Evolutionary conservation across 2,113 vertebrate genomes (phyloP).

Genomic region (Sphyrna mokarran): DNA sequence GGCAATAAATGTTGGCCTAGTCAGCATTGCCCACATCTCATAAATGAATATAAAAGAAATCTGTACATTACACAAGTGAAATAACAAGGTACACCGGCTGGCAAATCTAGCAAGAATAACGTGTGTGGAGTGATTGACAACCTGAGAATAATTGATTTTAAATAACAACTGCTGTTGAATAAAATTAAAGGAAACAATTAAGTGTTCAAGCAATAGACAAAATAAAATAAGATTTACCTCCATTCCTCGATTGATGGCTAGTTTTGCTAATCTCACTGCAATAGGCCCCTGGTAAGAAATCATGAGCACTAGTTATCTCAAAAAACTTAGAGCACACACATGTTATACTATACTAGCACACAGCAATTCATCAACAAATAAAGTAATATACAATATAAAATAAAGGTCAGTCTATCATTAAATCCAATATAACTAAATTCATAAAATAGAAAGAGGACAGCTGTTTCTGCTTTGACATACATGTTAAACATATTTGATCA

Average conservation of each 20-base stretch:
- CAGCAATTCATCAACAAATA: neutral
- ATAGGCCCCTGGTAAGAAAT: conserved; percentile 74
- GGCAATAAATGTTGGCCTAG: too few relatives aligned
- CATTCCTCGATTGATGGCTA: conserved; percentile 92
- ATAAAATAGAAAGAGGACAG: neutral
- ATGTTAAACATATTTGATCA: neutral
- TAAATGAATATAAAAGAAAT: too few relatives aligned
- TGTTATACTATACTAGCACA: neutral
- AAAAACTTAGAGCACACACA: neutral
- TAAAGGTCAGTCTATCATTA: neutral
- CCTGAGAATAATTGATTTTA: neutral
- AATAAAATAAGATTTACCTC: conserved; percentile 66
- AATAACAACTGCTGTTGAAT: neutral
- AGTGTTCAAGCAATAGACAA: neutral
- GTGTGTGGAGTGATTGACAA: neutral
- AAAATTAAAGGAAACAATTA: neutral
- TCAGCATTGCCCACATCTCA: too few relatives aligned
- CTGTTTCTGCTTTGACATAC: neutral
- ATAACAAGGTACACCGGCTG: neutral
- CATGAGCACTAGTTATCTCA: neutral
- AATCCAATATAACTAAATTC: neutral
- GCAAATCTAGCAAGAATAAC: neutral
- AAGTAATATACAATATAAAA: neutral
- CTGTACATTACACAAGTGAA: neutral
- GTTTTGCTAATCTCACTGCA: conserved; percentile 91